phyloP scores from a whole-genome alignment of 2,113 vertebrate genomes.

The Felis chaus region DNA sequence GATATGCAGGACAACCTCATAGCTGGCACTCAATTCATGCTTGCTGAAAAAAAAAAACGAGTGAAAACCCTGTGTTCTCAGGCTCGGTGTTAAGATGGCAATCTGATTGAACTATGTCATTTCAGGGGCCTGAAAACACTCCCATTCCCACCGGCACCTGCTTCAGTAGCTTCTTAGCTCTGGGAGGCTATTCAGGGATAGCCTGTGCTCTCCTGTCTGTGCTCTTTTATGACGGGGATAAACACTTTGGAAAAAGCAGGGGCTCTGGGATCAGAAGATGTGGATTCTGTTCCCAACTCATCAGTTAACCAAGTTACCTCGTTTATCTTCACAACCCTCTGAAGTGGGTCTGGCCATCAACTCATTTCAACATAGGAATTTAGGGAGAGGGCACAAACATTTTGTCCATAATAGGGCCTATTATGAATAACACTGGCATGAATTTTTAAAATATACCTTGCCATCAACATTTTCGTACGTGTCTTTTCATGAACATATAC shows the following conservation, averaged over 20 bases:
- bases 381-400: neutral
- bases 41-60: neutral
- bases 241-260: neutral
- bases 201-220: neutral
- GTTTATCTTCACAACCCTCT: neutral
- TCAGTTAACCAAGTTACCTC: neutral
- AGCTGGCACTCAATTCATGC: neutral
- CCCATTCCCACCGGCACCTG: accelerated
- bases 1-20: neutral
- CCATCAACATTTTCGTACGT: neutral
- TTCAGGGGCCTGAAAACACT: neutral
- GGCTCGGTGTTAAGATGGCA: neutral
- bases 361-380: neutral
- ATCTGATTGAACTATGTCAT: too few relatives aligned
- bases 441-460: too few relatives aligned
- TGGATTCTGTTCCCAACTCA: neutral
- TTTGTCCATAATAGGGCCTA: neutral
- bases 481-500: neutral
- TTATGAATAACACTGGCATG: neutral
- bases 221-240: too few relatives aligned
- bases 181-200: neutral
- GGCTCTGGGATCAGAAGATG: neutral
- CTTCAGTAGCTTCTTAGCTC: neutral
- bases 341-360: neutral
- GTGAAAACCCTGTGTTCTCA: neutral